These are phyloP conservation scores for Archocentrus centrarchus DNA, from an alignment of 2,113 vertebrate species.

Conservation along the genomic window DNA sequence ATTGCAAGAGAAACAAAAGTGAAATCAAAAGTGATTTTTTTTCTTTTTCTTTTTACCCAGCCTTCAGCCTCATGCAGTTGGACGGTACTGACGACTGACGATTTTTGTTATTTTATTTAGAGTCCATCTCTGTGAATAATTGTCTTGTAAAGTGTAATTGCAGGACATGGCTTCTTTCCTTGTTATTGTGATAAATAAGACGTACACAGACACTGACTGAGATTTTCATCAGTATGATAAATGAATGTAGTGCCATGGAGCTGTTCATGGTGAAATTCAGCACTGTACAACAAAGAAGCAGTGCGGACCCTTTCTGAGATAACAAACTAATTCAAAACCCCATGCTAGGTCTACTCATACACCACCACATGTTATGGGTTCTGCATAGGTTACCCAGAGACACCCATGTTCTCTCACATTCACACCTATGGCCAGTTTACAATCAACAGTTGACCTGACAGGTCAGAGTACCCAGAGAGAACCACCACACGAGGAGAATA, in stretches of 20 bases:
- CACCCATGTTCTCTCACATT: not conserved
- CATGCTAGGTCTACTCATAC: not conserved
- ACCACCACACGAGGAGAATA: not conserved
- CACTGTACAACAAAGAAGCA: not conserved
- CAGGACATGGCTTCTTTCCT: not conserved
- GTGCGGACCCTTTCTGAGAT: fast-evolving
- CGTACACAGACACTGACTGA: not conserved
- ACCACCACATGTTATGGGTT: not conserved
- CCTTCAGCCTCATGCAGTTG: no score
- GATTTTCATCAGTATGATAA: not conserved
- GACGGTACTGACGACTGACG: no score
- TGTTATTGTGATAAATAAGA: not conserved
- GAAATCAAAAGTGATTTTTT: no score
- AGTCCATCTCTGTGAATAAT: not conserved
- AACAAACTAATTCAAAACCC: not conserved
- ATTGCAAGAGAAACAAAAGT: no score
- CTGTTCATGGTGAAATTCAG: not conserved
- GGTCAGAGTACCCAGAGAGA: not conserved
- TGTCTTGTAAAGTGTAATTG: not conserved
- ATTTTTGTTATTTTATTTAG: not conserved
- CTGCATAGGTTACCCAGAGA: not conserved
- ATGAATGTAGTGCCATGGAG: not conserved
- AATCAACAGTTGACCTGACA: no score
- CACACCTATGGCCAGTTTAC: not conserved
- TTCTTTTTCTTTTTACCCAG: no score